Conservation (phyloP, 2,888 invertebrate species). For the Linyphia triangularis region DNA sequence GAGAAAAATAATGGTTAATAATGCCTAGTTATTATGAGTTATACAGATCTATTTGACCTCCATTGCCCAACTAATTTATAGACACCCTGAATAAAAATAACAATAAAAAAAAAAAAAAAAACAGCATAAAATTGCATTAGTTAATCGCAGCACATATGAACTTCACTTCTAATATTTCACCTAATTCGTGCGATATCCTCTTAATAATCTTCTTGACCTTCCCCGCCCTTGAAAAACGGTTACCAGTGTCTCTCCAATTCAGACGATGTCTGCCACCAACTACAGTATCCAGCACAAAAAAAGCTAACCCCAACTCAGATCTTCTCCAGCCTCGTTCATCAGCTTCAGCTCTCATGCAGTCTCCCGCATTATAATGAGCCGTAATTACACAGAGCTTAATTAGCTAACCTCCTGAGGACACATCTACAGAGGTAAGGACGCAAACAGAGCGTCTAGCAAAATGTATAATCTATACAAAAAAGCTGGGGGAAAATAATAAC, state of each 20-base stretch:
- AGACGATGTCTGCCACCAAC: conserved; percentile 17
- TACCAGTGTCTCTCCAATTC: conserved; percentile 26
- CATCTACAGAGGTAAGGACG: conserved; percentile 60
- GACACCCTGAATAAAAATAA: no score
- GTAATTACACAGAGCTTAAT: conserved; percentile 74
- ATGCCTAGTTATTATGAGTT: no score
- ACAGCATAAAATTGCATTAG: no score
- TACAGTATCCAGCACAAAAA: neutral
- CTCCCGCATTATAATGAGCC: conserved; percentile 72
- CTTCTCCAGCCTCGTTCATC: conserved; percentile 47
- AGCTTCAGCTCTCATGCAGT: conserved; percentile 68
- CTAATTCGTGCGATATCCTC: neutral
- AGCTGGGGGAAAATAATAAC: conserved; percentile 28
- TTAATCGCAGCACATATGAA: no score
- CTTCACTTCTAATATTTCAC: conserved; percentile 18
- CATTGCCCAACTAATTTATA: no score
- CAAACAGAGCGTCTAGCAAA: conserved; percentile 57
- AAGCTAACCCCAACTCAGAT: conserved; percentile 1
- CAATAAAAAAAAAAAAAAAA: no score
- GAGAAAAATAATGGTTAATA: no score
- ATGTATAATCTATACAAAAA: conserved; percentile 61
- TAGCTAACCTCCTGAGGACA: conserved; percentile 70
- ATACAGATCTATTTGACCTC: no score
- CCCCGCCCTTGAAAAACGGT: conserved; percentile 31
- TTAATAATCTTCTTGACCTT: conserved; percentile 11